Conservation (phyloP, 2,113 vertebrate species). For the Corythoichthys intestinalis region DNA sequence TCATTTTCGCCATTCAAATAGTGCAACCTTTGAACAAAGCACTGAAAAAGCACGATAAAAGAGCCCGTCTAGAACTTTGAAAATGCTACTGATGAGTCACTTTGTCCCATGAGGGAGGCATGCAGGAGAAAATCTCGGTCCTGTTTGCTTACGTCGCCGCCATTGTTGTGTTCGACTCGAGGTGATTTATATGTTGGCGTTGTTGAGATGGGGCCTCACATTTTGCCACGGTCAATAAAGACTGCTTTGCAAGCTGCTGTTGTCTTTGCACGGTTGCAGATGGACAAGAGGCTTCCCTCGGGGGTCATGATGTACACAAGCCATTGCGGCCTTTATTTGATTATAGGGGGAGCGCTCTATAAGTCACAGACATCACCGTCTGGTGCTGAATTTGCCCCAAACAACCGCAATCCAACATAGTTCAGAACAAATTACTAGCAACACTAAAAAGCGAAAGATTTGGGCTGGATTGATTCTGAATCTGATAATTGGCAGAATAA, state of each 20-base stretch:
- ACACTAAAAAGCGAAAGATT: not conserved
- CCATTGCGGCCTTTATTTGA: conserved; percentile 21
- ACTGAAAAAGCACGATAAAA: no score
- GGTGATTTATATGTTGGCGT: conserved; percentile 46
- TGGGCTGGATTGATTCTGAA: no score
- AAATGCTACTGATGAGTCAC: conserved; percentile 37
- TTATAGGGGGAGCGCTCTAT: conserved; percentile 3
- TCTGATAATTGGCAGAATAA: no score
- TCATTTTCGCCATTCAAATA: not conserved
- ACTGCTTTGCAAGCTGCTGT: conserved; percentile 43
- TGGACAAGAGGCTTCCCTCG: conserved; percentile 33
- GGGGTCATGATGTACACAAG: conserved; percentile 43
- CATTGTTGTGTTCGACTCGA: not conserved
- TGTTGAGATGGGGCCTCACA: conserved; percentile 40
- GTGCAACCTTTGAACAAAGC: conserved; percentile 32
- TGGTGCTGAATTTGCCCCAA: conserved; percentile 16
- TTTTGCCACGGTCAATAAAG: conserved; percentile 65
- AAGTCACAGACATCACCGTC: conserved; percentile 13
- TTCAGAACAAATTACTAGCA: not conserved
- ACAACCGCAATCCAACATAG: conserved; percentile 14
- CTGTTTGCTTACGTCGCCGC: not conserved
- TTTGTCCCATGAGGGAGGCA: conserved; percentile 25
- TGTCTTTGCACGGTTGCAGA: conserved; percentile 38
- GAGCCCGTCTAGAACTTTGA: conserved; percentile 16
- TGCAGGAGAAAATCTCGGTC: not conserved